These are phyloP conservation scores for Guaruba guarouba DNA, from an alignment of 2,113 vertebrate genomes.

Conservation along the genomic window DNA sequence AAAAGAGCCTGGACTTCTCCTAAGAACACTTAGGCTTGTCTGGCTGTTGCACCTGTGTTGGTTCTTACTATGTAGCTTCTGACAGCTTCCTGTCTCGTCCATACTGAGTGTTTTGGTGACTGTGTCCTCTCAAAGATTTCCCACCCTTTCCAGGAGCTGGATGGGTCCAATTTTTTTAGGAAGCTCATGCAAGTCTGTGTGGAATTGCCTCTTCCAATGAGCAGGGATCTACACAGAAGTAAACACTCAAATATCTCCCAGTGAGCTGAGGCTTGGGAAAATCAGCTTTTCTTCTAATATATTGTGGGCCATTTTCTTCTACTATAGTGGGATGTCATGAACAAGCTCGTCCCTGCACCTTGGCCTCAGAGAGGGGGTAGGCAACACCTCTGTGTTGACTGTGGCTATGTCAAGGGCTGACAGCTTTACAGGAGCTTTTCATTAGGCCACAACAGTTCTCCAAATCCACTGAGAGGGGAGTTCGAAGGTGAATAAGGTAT, in stretches of 20 bases:
- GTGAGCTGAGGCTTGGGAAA: neutral
- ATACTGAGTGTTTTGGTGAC: neutral
- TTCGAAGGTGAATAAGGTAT: neutral
- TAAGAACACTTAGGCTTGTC: neutral
- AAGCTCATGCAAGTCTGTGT: neutral
- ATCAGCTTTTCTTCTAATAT: neutral
- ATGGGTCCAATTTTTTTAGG: neutral
- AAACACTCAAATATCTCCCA: neutral
- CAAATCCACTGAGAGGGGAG: neutral
- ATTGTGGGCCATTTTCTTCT: neutral
- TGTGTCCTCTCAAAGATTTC: neutral
- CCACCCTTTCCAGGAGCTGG: neutral
- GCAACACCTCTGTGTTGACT: neutral
- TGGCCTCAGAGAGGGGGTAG: neutral
- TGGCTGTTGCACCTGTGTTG: neutral
- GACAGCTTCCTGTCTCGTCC: neutral
- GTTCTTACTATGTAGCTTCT: neutral
- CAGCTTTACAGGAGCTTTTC: neutral
- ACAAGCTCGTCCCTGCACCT: neutral
- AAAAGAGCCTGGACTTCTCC: neutral
- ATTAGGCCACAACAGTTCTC: neutral
- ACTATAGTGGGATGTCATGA: fast-evolving
- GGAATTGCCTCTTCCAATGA: neutral
- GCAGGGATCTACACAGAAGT: neutral
- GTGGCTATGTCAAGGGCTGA: neutral